A percentile compares a stretch with the other conserved stretches of the same genome.
These are phyloP conservation scores for Xiphydria camelus DNA, from an alignment of 2,888 invertebrate species.

Conservation along the genomic window DNA sequence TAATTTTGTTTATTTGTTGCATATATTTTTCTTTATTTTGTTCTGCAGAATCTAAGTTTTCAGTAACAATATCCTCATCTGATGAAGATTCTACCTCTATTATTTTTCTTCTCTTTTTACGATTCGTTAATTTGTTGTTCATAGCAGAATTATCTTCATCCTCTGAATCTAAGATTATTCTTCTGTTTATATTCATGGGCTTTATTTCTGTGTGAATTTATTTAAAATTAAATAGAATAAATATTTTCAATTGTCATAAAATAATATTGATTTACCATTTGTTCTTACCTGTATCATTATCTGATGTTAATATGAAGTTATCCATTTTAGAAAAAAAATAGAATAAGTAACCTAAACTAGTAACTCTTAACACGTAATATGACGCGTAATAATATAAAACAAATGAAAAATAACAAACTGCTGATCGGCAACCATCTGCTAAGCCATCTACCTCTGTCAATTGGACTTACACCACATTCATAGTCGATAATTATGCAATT, in stretches of 20 bases:
- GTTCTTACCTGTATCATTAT: conserved; percentile 18
- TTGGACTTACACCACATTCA: conserved; percentile 8
- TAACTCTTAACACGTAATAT: neutral
- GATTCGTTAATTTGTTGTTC: conserved; percentile 21
- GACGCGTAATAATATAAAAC: too few species aligned
- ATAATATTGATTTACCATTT: conserved; percentile 20
- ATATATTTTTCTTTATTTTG: conserved; percentile 15
- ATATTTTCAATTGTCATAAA: conserved; percentile 18
- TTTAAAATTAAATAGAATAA: conserved; percentile 21
- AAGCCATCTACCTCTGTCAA: neutral
- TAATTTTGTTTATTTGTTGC: conserved; percentile 20
- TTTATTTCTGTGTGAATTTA: conserved; percentile 18
- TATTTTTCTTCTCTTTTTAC: conserved; percentile 17
- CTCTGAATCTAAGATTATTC: conserved; percentile 19
- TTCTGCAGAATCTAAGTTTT: conserved; percentile 15
- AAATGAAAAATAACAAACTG: neutral
- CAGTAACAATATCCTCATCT: conserved; percentile 19
- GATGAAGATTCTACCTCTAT: conserved; percentile 19
- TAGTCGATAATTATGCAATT: neutral
- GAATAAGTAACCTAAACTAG: too few species aligned
- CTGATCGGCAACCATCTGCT: too few species aligned
- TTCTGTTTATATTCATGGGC: conserved; percentile 18
- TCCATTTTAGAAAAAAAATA: too few species aligned
- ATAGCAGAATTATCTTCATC: conserved; percentile 18
- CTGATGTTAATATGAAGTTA: conserved; percentile 18